Evolutionary conservation across 2,797 vertebrate species (phyloP).

Genomic region (Sarcophilus harrisii): DNA sequence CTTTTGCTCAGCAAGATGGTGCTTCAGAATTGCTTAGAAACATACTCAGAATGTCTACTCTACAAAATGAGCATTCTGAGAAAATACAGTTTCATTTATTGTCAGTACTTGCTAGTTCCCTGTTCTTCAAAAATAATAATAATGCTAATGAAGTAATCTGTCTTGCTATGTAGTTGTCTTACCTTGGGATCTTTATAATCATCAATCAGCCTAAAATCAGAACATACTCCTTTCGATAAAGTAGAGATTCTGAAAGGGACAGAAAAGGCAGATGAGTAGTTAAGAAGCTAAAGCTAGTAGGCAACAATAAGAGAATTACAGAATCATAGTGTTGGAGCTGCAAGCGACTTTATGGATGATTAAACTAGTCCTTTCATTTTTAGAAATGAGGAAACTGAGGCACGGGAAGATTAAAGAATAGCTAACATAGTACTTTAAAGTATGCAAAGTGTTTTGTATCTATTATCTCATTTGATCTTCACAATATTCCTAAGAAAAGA

Average conservation of each 20-base stretch:
- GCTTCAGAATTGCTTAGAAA: constrained; percentile 2
- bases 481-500: background rate
- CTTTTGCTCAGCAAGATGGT: constrained; percentile 5
- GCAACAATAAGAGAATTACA: background rate
- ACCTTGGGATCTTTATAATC: background rate
- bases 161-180: background rate
- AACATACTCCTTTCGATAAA: background rate
- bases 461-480: background rate
- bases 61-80: background rate
- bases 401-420: background rate
- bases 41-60: background rate
- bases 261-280: background rate
- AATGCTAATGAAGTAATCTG: background rate
- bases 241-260: background rate
- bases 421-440: background rate
- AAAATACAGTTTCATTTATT: background rate
- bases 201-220: background rate
- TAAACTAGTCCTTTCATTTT: background rate
- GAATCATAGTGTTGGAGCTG: background rate
- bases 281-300: background rate
- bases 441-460: background rate
- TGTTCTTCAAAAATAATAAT: background rate
- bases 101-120: background rate
- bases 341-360: background rate
- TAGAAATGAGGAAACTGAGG: background rate